phyloP scores from a whole-genome alignment of 2,888 invertebrate genomes.

The Himalopsyche tibetana region DNA sequence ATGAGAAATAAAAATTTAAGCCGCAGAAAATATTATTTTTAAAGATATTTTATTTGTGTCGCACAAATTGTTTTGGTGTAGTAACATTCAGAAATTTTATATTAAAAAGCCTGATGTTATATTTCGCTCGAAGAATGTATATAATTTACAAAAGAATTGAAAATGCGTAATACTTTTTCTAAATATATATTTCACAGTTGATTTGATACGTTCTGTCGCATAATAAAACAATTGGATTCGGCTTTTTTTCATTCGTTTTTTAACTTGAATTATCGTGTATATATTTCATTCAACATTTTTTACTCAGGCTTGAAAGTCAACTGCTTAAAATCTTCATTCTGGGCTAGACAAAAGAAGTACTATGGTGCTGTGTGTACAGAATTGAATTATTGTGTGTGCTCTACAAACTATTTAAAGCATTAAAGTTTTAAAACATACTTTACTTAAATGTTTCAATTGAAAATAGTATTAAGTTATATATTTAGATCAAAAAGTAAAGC shows the following conservation, averaged over 20 bases:
- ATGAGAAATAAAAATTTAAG: not conserved
- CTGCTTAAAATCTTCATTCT: not conserved
- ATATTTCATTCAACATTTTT: not conserved
- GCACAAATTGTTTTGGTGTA: not conserved
- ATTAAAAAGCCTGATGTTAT: not conserved
- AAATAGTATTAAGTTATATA: too few species aligned
- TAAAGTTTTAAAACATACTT: too few species aligned
- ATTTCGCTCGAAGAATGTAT: not conserved
- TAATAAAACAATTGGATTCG: conserved; percentile 30
- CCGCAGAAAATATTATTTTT: not conserved
- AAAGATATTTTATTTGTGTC: too few species aligned
- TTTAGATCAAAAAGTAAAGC: too few species aligned
- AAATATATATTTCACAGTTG: conserved; percentile 21
- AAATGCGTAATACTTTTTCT: not conserved
- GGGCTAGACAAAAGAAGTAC: too few species aligned
- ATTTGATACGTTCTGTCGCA: conserved; percentile 20
- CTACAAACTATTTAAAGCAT: too few species aligned
- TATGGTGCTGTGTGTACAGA: too few species aligned
- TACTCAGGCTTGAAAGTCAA: not conserved
- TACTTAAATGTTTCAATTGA: too few species aligned
- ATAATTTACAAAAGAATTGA: not conserved
- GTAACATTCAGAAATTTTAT: not conserved
- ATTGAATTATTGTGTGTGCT: too few species aligned
- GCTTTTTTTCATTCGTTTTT: not conserved
- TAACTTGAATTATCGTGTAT: conserved; percentile 1